These are phyloP conservation scores for Psilopsiagon aurifrons DNA, from an alignment of 2,113 vertebrate species.

Conservation along the genomic window DNA sequence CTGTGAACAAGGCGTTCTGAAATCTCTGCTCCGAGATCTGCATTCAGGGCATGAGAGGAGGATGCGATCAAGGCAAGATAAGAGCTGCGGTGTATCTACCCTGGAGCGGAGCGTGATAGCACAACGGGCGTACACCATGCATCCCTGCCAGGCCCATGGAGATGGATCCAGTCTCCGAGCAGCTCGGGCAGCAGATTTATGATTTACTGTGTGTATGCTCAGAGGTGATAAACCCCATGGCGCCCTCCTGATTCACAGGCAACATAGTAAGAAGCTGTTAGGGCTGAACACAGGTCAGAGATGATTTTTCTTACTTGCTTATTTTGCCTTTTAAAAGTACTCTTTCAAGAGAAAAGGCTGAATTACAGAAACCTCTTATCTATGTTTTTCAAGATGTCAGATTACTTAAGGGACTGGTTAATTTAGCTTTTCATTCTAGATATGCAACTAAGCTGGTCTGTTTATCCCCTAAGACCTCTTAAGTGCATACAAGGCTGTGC, in stretches of 20 bases:
- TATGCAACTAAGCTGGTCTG: background rate
- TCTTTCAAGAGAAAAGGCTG: background rate
- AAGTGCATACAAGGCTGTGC: background rate
- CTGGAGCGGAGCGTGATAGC: rapidly evolving
- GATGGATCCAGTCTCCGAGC: background rate
- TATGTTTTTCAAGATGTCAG: background rate
- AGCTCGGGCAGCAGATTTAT: background rate
- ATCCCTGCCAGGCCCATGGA: background rate
- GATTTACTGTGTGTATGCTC: background rate
- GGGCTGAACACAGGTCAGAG: background rate
- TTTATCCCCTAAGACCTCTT: background rate
- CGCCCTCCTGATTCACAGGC: background rate
- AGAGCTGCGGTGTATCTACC: background rate
- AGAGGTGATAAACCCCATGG: background rate
- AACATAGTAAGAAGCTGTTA: background rate
- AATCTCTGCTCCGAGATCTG: background rate
- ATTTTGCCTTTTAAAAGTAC: background rate
- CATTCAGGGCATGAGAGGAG: rapidly evolving
- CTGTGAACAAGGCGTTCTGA: background rate
- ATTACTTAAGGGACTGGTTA: background rate
- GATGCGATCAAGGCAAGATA: background rate
- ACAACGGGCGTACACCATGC: rapidly evolving
- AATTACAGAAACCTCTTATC: background rate
- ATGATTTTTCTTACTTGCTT: background rate
- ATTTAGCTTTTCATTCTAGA: background rate